These are phyloP conservation scores for human DNA, from an alignment of 2,113 vertebrate species.

Conservation along the genomic window DNA sequence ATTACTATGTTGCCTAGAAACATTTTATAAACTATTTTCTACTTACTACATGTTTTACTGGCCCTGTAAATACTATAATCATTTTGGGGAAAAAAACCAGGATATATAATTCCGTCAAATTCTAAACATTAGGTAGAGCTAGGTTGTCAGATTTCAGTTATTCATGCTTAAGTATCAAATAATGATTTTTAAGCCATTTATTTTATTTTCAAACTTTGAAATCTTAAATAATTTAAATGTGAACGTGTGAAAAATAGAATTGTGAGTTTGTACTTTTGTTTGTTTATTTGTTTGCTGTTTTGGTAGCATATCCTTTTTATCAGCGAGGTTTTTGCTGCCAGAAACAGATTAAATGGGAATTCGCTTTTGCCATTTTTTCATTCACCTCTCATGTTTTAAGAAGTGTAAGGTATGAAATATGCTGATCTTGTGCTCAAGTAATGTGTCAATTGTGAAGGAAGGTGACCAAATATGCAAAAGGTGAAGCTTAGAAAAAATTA, in stretches of 20 bases:
- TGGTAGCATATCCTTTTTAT: not conserved
- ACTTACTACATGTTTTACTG: not conserved
- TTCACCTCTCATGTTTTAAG: not conserved
- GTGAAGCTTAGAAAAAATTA: not conserved
- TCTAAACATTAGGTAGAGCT: not conserved
- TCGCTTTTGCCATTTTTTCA: not conserved
- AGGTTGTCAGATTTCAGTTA: not conserved
- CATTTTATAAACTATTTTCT: not conserved
- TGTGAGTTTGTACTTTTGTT: not conserved
- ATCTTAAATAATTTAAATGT: not conserved
- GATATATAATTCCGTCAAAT: not conserved
- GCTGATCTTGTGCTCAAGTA: not conserved
- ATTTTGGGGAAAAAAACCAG: not conserved
- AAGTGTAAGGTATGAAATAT: not conserved
- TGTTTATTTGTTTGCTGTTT: not conserved
- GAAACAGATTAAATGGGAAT: not conserved
- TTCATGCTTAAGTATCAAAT: not conserved
- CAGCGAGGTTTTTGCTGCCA: not conserved
- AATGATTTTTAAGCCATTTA: not conserved
- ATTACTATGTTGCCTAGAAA: not conserved
- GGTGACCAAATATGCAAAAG: not conserved
- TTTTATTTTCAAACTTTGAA: not conserved
- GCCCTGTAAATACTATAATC: not conserved
- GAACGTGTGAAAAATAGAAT: not conserved
- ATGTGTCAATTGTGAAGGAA: not conserved